These are phyloP conservation scores for Danio kyathit DNA, from an alignment of 2,797 vertebrate genomes.

Conservation along the genomic window DNA sequence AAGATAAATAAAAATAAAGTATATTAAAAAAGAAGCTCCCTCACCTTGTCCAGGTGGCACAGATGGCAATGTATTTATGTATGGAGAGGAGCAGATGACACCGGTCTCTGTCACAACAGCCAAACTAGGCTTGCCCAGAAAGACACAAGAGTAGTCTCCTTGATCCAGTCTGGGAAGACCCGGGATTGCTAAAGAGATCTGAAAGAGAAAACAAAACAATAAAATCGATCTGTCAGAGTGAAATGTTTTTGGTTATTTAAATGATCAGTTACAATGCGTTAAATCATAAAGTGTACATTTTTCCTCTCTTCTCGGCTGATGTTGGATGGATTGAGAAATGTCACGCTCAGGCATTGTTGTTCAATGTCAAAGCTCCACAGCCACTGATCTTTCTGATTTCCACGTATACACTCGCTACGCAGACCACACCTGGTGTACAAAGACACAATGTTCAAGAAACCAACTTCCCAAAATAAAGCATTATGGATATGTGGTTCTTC, in stretches of 20 bases:
- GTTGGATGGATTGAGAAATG: constrained; percentile 86
- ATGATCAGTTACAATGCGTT: not conserved
- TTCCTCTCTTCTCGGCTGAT: constrained; percentile 91
- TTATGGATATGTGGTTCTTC: not conserved
- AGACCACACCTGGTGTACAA: constrained; percentile 83
- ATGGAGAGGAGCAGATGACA: constrained; percentile 88
- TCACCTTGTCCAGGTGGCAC: constrained; percentile 87
- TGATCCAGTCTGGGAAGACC: constrained; percentile 86
- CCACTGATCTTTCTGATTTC: constrained; percentile 85
- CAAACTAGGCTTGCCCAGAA: constrained; percentile 83
- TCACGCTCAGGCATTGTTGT: constrained; percentile 84
- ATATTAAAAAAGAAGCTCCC: constrained; percentile 34
- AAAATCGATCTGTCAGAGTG: not conserved
- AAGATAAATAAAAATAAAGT: too few species aligned
- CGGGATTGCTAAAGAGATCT: constrained; percentile 88
- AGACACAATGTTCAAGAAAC: constrained; percentile 1
- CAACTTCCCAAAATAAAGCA: not conserved
- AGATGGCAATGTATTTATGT: constrained; percentile 77
- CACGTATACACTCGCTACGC: constrained; percentile 83
- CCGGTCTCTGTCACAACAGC: constrained; percentile 83
- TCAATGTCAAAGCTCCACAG: constrained; percentile 94
- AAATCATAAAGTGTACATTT: constrained; percentile 76
- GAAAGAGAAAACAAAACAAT: constrained; percentile 28
- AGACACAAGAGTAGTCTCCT: constrained; percentile 89
- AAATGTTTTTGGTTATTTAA: not conserved